Base-by-base conservation (phyloP, 2,888 invertebrate species). In the Ptychoptera albimana region DNA sequence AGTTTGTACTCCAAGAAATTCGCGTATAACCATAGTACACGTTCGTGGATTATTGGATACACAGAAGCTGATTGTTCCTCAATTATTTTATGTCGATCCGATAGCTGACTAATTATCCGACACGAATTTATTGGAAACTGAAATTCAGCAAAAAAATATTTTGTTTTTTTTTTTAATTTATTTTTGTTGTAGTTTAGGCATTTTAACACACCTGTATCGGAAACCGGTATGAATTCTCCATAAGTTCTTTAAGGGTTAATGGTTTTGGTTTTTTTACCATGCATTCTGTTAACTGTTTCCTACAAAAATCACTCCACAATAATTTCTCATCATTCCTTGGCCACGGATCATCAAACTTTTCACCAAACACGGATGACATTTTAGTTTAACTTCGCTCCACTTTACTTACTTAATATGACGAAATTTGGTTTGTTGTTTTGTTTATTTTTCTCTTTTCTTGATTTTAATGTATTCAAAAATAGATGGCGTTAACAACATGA, bases 21-120 rank as follows among this genome's bases (percentile, higher is more conserved):
- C 7, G 76, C 70, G 57, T 75, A 76, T 2, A 82, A 60, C 2
- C 70, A 60, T 2, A 82, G 49, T 8, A 74, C 74, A 42, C 75
- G 68, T 55, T 81, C 81, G 51, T 82, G 82, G 48, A 82, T 67
- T 2, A 82, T 49, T 0, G 82, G 80, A 57, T 82, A 82, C 1
- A 71, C 74, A 0, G 79, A 78, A 1, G 64, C 63, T 8, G 60
- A 57, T 51, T 66, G 60, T 39, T 57, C 40, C 30, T 54, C 50
- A 40, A 66, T 62, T 12, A 44, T 8, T 1, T 41, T 46, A 46
- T 55, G 50, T 2, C 59, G 56, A 10, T 49, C 48, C 43, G 49
- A 48, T 0, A 58, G 57, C 41, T 63, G 63, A 6, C 53, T 54
- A 4, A 50, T 34, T 1, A 61, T 54, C 2, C 60, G 57, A 15